Percentiles rank a stretch among this genome's conserved stretches.
Conservation (phyloP, 1,140 invertebrate species). For the Dendroctonus valens region DNA sequence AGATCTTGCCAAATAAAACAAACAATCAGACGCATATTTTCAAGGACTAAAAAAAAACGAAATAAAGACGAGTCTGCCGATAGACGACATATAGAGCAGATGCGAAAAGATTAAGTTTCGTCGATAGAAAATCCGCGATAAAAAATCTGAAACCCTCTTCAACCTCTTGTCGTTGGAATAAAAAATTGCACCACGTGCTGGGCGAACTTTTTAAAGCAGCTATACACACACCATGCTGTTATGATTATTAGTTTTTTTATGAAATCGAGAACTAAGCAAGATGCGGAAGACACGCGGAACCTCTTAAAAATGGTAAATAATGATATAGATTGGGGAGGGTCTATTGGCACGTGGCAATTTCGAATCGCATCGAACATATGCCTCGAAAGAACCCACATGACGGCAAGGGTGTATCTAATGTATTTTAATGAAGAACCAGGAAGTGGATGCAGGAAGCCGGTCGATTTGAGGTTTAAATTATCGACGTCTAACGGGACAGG, state of each 20-base stretch:
- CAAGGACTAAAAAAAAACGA: conserved; percentile 17
- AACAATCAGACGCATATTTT: conserved; percentile 25
- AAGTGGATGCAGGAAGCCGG: conserved; percentile 16
- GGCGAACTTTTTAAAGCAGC: conserved; percentile 10
- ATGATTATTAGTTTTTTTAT: conserved; percentile 25
- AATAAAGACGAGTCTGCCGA: conserved; percentile 21
- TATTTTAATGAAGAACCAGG: conserved; percentile 26
- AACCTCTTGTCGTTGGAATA: conserved; percentile 7
- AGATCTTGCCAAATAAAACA: conserved; percentile 28
- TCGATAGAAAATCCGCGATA: conserved; percentile 23
- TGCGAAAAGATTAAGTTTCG: conserved; percentile 28
- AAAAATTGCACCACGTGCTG: conserved; percentile 28
- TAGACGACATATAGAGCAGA: conserved; percentile 25
- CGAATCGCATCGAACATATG: conserved; percentile 17
- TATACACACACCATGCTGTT: conserved; percentile 16
- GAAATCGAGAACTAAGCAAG: neutral
- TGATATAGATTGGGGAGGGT: conserved; percentile 15
- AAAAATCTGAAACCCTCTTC: conserved; percentile 29
- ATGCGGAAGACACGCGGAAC: conserved; percentile 16
- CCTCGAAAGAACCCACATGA: conserved; percentile 13
- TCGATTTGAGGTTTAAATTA: conserved; percentile 23
- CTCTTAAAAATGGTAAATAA: conserved; percentile 25
- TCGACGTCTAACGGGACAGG: conserved; percentile 11
- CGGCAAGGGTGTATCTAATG: conserved; percentile 25
- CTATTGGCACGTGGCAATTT: conserved; percentile 27